Base-by-base conservation (phyloP, 2,113 vertebrate species). In the Atherinomorus stipes region DNA sequence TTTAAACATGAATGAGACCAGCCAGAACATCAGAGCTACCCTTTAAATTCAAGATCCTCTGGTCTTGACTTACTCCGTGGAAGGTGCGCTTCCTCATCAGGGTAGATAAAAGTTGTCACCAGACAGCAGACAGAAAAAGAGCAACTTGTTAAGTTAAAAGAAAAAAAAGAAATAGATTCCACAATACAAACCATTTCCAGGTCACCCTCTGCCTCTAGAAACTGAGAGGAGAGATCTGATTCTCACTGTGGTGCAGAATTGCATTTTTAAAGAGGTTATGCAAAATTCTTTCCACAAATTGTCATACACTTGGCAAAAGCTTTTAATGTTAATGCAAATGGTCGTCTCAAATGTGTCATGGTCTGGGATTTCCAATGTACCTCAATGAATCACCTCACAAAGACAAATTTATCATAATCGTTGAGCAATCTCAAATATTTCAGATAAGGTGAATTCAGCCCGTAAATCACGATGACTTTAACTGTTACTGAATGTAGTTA, bases 241-340 rank as follows among this genome's bases (percentile, higher is more conserved):
- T 42, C 12, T 42, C 40, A 16, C 40, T 42, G 40, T 42, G 13
- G 40, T 1, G n/a, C 25, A 8, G 22, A 42, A 61, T 64, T 68
- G 28, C 3, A 28, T 67, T 71, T 21, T 23, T 22, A n/a, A 54
- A 22, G 13, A 58, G 51, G 49, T n/a, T 4, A 68, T 70, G 11
- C 62, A 61, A 67, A 74, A 74, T 78, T 76, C 40, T 28, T 79
- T 81, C 40, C 71, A 71, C 5, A 44, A 40, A 74, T 50, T 69
- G 53, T 64, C 67, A 81, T 45, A 40, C 73, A 37, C 13, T 66
- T 82, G 71, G 80, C 40, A 68, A 66, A 49, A 62, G 6, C 23
- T 23, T 51, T 65, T 50, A 44, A 54, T 37, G 72, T 25, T 70
- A 66, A 57, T 42, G 19, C 25, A 52, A 56, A 51, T 38, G 26